These are phyloP conservation scores for Coregonus suidteri DNA, from an alignment of 2,797 vertebrate species.

Conservation along the genomic window DNA sequence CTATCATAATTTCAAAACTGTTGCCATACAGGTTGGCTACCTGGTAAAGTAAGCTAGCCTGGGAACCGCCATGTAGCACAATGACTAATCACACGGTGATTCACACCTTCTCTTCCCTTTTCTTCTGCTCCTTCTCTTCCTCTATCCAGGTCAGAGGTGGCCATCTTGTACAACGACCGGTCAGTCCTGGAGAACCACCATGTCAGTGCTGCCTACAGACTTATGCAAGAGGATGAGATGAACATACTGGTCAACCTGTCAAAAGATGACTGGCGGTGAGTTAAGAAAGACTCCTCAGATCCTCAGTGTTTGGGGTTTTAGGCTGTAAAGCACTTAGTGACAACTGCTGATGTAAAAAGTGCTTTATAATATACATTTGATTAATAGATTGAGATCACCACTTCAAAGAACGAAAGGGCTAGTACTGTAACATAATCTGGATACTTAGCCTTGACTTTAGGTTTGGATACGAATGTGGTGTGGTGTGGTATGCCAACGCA, in stretches of 20 bases:
- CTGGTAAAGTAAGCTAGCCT: background rate
- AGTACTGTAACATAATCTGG: background rate
- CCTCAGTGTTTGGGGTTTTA: no score
- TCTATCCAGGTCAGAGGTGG: slow-evolving; percentile 87
- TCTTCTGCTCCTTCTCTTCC: slow-evolving; percentile 1
- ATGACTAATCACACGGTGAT: background rate
- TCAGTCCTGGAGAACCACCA: slow-evolving; percentile 98
- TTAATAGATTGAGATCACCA: background rate
- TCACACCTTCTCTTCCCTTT: no score
- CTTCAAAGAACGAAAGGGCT: background rate
- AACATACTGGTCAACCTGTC: slow-evolving; percentile 93
- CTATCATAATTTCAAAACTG: no score
- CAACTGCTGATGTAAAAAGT: no score
- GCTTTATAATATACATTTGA: no score
- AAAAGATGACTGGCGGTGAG: slow-evolving; percentile 97
- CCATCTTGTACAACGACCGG: slow-evolving; percentile 96
- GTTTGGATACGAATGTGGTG: no score
- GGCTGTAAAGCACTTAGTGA: no score
- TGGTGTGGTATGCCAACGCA: no score
- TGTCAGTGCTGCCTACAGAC: slow-evolving; percentile 93
- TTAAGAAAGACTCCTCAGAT: background rate
- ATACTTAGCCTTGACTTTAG: no score
- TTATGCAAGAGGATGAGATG: slow-evolving; percentile 99
- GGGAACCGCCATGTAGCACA: background rate
- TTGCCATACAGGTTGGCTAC: background rate